Evolutionary conservation across 2,888 invertebrate genomes (phyloP).

Genomic region (Seladonia tumulorum): DNA sequence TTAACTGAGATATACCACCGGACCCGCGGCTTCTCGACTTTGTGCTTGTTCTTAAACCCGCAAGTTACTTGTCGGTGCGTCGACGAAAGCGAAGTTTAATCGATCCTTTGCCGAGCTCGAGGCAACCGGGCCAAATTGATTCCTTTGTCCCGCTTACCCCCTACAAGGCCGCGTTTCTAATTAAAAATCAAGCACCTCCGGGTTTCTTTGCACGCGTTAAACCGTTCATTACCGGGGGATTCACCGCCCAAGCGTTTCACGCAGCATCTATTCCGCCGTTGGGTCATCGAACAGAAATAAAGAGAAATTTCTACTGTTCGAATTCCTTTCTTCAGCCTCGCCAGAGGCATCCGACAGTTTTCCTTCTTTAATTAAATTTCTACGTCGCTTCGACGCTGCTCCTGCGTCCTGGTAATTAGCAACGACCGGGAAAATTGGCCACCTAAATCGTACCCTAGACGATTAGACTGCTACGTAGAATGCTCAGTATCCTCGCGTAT

Average conservation of each 20-base stretch:
- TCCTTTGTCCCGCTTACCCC: constrained; percentile 44
- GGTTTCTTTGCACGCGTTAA: constrained; percentile 13
- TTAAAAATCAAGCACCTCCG: constrained; percentile 46
- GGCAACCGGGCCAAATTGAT: constrained; percentile 46
- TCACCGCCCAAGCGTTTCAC: background rate
- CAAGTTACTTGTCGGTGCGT: constrained; percentile 34
- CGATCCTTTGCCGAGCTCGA: constrained; percentile 43
- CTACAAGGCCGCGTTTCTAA: constrained; percentile 36
- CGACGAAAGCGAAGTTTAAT: constrained; percentile 43
- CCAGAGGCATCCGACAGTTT: background rate
- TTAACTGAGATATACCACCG: constrained; percentile 61
- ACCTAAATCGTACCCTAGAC: no score
- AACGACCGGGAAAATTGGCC: background rate
- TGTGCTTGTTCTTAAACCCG: constrained; percentile 37
- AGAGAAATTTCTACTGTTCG: background rate
- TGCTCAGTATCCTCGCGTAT: no score
- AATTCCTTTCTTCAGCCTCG: background rate
- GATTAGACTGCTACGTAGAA: no score
- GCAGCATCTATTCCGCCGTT: background rate
- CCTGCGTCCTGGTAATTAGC: background rate
- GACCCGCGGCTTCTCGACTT: constrained; percentile 40
- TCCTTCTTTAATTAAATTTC: constrained; percentile 6
- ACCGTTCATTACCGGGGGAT: background rate
- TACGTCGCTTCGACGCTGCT: background rate
- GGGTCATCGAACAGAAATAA: background rate